phyloP scores from a whole-genome alignment of 2,888 invertebrate species.

The Caradrina kadenii region DNA sequence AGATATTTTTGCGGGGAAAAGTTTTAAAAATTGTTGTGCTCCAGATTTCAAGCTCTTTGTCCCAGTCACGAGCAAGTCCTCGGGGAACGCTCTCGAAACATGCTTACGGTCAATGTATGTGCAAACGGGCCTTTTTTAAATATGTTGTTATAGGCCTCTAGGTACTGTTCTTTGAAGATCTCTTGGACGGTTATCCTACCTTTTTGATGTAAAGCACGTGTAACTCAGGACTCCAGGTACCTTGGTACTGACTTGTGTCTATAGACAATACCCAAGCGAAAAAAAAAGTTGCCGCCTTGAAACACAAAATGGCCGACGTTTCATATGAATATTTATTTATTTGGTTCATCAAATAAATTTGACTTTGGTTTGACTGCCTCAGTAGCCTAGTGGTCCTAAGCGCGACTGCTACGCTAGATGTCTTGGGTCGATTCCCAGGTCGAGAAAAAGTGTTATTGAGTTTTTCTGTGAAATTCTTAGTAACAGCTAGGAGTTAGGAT shows the following conservation, averaged over 20 bases:
- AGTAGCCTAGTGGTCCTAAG: no score
- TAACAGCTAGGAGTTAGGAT: no score
- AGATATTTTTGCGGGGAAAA: constrained; percentile 69
- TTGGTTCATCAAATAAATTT: no score
- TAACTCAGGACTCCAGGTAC: not conserved
- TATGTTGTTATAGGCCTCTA: not conserved
- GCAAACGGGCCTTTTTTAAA: constrained; percentile 32
- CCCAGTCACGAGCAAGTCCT: constrained; percentile 79
- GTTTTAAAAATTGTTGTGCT: constrained; percentile 78
- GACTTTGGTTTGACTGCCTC: no score
- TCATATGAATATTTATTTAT: no score
- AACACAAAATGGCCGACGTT: not conserved
- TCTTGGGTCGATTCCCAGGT: no score
- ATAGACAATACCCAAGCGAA: not conserved
- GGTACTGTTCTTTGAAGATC: not conserved
- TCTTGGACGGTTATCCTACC: not conserved
- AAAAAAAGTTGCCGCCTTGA: not conserved
- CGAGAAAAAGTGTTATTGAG: no score
- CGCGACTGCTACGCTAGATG: no score
- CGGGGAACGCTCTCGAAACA: constrained; percentile 69
- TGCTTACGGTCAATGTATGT: constrained; percentile 67
- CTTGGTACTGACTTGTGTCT: not conserved
- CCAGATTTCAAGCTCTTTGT: constrained; percentile 80
- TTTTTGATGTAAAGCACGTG: not conserved
- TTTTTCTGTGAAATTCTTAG: no score